Evolutionary conservation across 2,113 vertebrate species (phyloP).

Genomic region (Phoenicopterus ruber): DNA sequence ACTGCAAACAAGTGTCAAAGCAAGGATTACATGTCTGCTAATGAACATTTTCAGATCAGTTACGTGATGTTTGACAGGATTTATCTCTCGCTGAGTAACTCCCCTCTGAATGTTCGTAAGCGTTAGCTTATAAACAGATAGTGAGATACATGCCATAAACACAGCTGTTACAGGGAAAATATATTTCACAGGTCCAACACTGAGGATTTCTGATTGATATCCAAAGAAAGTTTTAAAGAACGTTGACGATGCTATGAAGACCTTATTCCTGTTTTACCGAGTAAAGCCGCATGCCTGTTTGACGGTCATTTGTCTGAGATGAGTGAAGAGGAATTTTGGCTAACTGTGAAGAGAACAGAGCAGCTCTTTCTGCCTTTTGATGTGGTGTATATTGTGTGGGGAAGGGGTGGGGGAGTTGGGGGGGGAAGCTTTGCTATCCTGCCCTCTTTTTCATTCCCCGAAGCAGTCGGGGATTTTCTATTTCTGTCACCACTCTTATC

Average conservation of each 20-base stretch:
- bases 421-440: background rate
- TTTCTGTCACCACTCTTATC: conserved; percentile 68
- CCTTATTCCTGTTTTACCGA: background rate
- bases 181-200: conserved; percentile 47
- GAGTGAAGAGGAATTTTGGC: conserved; percentile 29
- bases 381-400: background rate
- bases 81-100: conserved; percentile 66
- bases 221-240: background rate
- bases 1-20: conserved; percentile 57
- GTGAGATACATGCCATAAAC: conserved; percentile 66
- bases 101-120: conserved; percentile 60
- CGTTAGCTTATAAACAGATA: conserved; percentile 54
- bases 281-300: conserved; percentile 5
- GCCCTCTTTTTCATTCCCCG: conserved; percentile 32
- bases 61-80: conserved; percentile 60
- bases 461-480: conserved; percentile 59
- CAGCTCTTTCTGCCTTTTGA: conserved; percentile 23
- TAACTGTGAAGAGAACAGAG: conserved; percentile 12
- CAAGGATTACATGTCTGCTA: conserved; percentile 44
- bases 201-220: conserved; percentile 56
- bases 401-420: background rate
- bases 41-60: conserved; percentile 65
- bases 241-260: background rate
- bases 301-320: conserved; percentile 20
- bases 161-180: conserved; percentile 55